Percentiles rank a stretch among this genome's conserved stretches.
phyloP scores from a whole-genome alignment of 2,888 invertebrate species.

The Reticulitermes lucifugus region DNA sequence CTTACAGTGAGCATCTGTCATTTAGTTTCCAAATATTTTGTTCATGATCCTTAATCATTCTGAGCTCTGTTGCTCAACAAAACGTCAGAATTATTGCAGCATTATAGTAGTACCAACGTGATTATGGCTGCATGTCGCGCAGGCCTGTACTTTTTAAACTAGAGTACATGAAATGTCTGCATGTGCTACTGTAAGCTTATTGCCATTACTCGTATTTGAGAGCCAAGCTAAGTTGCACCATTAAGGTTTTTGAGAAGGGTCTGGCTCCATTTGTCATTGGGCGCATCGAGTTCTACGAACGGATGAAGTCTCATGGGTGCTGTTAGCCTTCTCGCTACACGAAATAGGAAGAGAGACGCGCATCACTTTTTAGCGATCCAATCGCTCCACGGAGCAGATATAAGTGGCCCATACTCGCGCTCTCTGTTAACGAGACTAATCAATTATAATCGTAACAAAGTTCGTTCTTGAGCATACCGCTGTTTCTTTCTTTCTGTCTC shows the following conservation, averaged over 20 bases:
- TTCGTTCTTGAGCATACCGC: not conserved
- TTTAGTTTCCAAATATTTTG: too few relatives aligned
- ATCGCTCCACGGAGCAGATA: slow-evolving; percentile 28
- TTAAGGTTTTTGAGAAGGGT: not conserved
- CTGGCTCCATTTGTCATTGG: slow-evolving; percentile 46
- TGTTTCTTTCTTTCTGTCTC: not conserved
- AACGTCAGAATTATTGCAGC: too few relatives aligned
- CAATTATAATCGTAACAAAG: slow-evolving; percentile 28
- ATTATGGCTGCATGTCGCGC: too few relatives aligned
- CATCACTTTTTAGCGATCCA: slow-evolving; percentile 14
- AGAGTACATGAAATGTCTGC: too few relatives aligned
- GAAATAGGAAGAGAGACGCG: not conserved
- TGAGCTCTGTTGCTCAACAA: too few relatives aligned
- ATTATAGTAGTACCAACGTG: too few relatives aligned
- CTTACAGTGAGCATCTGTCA: too few relatives aligned
- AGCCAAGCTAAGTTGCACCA: not conserved
- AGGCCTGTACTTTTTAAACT: too few relatives aligned
- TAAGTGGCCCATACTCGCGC: slow-evolving; percentile 10
- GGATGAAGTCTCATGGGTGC: slow-evolving; percentile 37
- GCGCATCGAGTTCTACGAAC: slow-evolving; percentile 9
- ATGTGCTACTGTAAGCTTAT: too few relatives aligned
- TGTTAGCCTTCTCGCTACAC: slow-evolving; percentile 33
- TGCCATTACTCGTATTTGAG: not conserved
- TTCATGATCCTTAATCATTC: too few relatives aligned
- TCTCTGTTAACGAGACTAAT: slow-evolving; percentile 32